Conservation (phyloP, 2,797 vertebrate genomes). For the Stomatorhinus walkeri region DNA sequence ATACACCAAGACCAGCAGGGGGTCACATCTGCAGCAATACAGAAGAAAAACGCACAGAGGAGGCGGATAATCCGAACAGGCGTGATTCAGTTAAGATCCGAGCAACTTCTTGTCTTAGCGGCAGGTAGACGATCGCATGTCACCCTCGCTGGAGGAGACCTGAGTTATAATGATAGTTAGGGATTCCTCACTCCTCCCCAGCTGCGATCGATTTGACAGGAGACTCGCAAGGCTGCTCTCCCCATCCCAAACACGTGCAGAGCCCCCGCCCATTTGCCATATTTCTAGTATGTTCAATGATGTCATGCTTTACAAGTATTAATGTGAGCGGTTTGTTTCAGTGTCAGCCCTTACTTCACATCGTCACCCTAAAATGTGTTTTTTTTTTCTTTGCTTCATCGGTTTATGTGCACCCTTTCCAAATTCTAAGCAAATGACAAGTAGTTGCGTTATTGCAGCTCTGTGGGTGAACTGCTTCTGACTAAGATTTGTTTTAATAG, state of each 20-base stretch:
- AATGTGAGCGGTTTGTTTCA: constrained; percentile 23
- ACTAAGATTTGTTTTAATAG: neutral
- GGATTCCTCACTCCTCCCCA: constrained; percentile 45
- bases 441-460: neutral
- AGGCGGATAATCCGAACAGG: constrained; percentile 47
- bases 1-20: neutral
- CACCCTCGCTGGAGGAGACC: constrained; percentile 41
- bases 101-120: constrained; percentile 40
- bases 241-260: constrained; percentile 66
- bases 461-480: neutral
- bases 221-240: constrained; percentile 60
- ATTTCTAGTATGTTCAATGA: constrained; percentile 53
- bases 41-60: constrained; percentile 43
- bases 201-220: constrained; percentile 65
- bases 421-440: neutral
- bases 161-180: constrained; percentile 55
- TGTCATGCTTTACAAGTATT: constrained; percentile 61
- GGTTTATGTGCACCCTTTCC: neutral
- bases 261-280: constrained; percentile 58
- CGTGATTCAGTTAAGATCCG: constrained; percentile 39
- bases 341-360: constrained; percentile 17
- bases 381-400: neutral
- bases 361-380: neutral
- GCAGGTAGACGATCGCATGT: constrained; percentile 18
- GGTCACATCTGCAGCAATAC: constrained; percentile 26